These are phyloP conservation scores for Zaprionus taronus DNA, from an alignment of 1,140 invertebrate species.

Conservation along the genomic window DNA sequence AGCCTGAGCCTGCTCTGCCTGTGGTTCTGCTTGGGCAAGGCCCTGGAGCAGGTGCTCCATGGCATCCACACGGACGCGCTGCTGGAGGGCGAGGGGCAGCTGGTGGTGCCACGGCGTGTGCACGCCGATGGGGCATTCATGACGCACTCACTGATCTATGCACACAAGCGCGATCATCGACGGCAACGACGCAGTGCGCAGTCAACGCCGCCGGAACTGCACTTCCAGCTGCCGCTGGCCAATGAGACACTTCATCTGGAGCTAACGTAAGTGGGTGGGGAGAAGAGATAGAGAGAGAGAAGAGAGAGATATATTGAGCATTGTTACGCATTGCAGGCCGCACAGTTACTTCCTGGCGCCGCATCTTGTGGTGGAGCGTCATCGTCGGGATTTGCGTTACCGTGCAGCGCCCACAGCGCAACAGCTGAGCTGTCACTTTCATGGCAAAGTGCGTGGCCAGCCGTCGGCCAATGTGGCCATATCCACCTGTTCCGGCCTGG, in stretches of 20 bases:
- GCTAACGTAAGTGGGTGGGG: slow-evolving; percentile 61
- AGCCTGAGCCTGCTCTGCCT: slow-evolving; percentile 46
- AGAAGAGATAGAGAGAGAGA: no score
- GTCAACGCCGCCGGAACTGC: slow-evolving; percentile 70
- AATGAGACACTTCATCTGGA: slow-evolving; percentile 86
- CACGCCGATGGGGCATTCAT: slow-evolving; percentile 85
- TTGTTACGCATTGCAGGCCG: slow-evolving; percentile 83
- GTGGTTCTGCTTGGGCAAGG: slow-evolving; percentile 39
- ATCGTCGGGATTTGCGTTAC: slow-evolving; percentile 85
- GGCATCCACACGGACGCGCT: slow-evolving; percentile 85
- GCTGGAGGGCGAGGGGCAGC: slow-evolving; percentile 85
- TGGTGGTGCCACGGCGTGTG: slow-evolving; percentile 87
- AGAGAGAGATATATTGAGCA: slow-evolving; percentile 36
- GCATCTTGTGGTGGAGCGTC: slow-evolving; percentile 89
- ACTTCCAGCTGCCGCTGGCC: slow-evolving; percentile 86
- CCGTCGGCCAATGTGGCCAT: slow-evolving; percentile 89
- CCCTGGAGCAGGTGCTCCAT: slow-evolving; percentile 36
- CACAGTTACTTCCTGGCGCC: slow-evolving; percentile 89
- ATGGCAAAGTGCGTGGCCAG: slow-evolving; percentile 89
- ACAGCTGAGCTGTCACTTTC: slow-evolving; percentile 89
- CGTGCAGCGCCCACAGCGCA: slow-evolving; percentile 83
- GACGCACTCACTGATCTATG: slow-evolving; percentile 86
- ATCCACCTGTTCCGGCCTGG: slow-evolving; percentile 92
- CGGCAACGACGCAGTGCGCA: slow-evolving; percentile 57
- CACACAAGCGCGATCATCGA: slow-evolving; percentile 81